phyloP scores from a whole-genome alignment of 2,888 invertebrate genomes.

The Andrena flavipes region DNA sequence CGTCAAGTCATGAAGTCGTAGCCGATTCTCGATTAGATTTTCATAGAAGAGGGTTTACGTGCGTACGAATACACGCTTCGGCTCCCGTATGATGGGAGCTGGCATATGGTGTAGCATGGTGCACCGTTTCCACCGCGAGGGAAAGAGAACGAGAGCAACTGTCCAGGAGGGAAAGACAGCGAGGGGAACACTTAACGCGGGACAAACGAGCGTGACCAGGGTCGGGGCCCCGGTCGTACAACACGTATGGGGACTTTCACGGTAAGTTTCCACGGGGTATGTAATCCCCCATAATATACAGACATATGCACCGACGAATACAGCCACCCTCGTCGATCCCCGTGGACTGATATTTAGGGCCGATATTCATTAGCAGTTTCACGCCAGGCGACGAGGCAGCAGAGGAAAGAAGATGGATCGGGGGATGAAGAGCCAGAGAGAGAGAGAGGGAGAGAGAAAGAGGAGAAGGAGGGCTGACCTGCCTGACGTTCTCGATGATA shows the following conservation, averaged over 20 bases:
- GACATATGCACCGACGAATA: constrained; percentile 80
- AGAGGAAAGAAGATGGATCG: constrained; percentile 20
- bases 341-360: constrained; percentile 84
- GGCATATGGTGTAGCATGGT: constrained; percentile 65
- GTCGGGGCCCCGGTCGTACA: constrained; percentile 57
- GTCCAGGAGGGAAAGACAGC: constrained; percentile 30
- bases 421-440: constrained; percentile 1
- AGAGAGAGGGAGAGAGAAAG: constrained; percentile 14
- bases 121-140: constrained; percentile 50
- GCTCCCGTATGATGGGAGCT: constrained; percentile 67
- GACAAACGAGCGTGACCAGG: constrained; percentile 84
- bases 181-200: constrained; percentile 78
- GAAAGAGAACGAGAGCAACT: background rate
- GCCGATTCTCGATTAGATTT: constrained; percentile 68
- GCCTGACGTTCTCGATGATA: constrained; percentile 63
- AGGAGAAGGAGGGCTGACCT: constrained; percentile 16
- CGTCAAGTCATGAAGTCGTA: constrained; percentile 55
- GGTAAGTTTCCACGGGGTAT: constrained; percentile 67
- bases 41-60: constrained; percentile 59
- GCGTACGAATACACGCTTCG: constrained; percentile 43
- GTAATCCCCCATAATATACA: constrained; percentile 79
- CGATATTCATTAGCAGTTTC: constrained; percentile 84
- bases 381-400: constrained; percentile 61
- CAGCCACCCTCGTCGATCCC: constrained; percentile 76
- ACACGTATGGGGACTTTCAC: constrained; percentile 49